Evolutionary conservation across 2,113 vertebrate genomes (phyloP).

Genomic region (Tricholaema leucomelas): DNA sequence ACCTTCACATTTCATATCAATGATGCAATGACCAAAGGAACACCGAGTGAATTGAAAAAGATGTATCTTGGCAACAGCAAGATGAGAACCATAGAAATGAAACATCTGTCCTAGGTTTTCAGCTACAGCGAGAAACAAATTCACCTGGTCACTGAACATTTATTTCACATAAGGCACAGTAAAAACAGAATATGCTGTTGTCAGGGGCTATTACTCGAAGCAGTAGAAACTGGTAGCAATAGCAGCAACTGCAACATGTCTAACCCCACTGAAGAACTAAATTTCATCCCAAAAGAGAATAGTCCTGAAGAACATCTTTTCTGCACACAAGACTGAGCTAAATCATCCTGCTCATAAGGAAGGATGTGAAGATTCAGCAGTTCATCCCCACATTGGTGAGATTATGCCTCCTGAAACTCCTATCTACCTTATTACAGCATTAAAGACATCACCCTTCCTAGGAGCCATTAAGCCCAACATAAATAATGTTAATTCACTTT

Average conservation of each 20-base stretch:
- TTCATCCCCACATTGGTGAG: rapidly evolving
- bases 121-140: background rate
- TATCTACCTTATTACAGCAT: background rate
- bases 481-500: background rate
- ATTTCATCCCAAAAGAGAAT: background rate
- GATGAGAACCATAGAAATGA: background rate
- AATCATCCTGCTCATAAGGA: background rate
- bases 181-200: background rate
- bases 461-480: background rate
- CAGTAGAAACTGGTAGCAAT: background rate
- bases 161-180: background rate
- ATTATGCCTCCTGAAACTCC: background rate
- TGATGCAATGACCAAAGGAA: rapidly evolving
- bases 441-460: background rate
- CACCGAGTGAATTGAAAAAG: background rate
- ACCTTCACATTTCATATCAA: background rate
- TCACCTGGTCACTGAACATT: background rate
- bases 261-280: background rate
- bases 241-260: rapidly evolving
- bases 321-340: background rate
- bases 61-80: background rate
- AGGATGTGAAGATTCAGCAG: background rate
- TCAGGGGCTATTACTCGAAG: background rate
- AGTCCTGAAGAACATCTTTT: background rate
- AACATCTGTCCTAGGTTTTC: background rate